These are phyloP conservation scores for Eulemur rufifrons DNA, from an alignment of 2,113 vertebrate genomes.

Conservation along the genomic window DNA sequence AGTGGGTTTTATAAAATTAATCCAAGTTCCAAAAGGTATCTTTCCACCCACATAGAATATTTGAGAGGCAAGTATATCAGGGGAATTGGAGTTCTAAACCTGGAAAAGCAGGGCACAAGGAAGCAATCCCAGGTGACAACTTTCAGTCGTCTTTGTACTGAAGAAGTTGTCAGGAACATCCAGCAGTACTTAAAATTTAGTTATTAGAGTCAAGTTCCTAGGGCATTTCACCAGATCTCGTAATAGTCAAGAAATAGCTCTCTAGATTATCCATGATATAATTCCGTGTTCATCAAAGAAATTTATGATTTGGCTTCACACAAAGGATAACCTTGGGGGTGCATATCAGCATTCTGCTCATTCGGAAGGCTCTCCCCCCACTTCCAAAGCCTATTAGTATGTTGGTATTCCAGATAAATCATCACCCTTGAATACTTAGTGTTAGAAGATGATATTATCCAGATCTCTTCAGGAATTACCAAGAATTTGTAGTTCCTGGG, in stretches of 20 bases:
- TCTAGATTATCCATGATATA: not conserved
- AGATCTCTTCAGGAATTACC: not conserved
- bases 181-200: not conserved
- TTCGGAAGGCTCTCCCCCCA: not conserved
- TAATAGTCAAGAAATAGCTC: not conserved
- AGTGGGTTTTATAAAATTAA: not conserved
- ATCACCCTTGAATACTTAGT: not conserved
- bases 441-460: not conserved
- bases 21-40: not conserved
- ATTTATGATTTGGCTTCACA: not conserved
- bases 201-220: not conserved
- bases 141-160: not conserved
- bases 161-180: not conserved
- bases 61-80: not conserved
- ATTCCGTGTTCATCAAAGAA: not conserved
- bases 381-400: not conserved
- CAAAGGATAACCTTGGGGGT: not conserved
- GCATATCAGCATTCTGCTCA: accelerated
- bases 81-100: not conserved
- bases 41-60: not conserved
- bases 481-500: not conserved
- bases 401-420: not conserved
- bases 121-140: not conserved
- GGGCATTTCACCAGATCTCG: not conserved
- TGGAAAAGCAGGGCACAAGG: not conserved